Evolutionary conservation across 2,888 invertebrate species (phyloP), one percentile per base, ranked within the genome.

Genomic region (Pharmacophagus antenor): DNA sequence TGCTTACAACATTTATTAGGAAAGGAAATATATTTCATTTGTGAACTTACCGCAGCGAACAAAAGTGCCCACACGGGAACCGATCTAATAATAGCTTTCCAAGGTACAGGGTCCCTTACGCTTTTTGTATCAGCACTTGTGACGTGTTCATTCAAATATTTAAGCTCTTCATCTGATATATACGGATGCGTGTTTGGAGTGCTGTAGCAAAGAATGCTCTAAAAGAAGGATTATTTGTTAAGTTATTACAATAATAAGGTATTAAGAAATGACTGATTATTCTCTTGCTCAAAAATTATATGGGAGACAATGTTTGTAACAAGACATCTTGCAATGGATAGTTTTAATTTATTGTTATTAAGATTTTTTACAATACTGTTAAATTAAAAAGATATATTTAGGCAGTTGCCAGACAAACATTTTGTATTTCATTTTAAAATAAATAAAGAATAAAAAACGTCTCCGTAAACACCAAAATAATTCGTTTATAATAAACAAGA

Each of bases 31-130:
- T n/a, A n/a, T n/a, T n/a, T n/a, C n/a, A n/a, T n/a, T n/a, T n/a
- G n/a, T n/a, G n/a, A 44, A 56, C 92, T 91, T 77, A 91, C 91
- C 69, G 95, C 95, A 66, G 95, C 95, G 62, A 92, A 92, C 0
- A 95, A 85, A 17, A 96, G 75, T 0, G 95, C 95, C 92, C 95
- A 94, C 54, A 95, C 89, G 0, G 95, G 94, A n/a, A 92, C 85
- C 18, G 93, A 95, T n/a, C 92, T 92, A 1, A 95, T 83, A 37
- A 96, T 94, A 0, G 92, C 91, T 67, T 86, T 92, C 95, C 95
- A 95, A 0, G 95, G 95, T 0, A 94, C 93, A 0, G 93, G 92
- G 48, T 93, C 92, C 62, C 85, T 74, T 1, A 93, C 80, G 63
- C 86, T 88, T 63, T 85, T 84, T 15, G 81, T 92, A 15, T 93